Evolutionary conservation across 1,140 invertebrate genomes (phyloP), one percentile per base, ranked within the genome.

Genomic region (Heterodera schachtii): DNA sequence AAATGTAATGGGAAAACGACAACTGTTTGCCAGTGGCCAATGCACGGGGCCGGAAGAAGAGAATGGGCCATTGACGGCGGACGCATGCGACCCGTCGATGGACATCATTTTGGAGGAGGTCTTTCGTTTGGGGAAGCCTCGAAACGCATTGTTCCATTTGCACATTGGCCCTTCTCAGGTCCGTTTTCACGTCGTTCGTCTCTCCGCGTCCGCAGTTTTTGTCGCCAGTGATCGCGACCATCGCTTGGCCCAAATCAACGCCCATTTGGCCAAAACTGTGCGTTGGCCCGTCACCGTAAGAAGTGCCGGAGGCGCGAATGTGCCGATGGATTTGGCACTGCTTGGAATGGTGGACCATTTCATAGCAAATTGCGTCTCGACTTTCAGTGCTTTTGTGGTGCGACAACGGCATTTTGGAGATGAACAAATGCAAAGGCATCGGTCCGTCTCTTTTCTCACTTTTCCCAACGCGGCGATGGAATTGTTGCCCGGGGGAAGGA

Each of bases 281-380:
- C 46, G n/a, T 41, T 76, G 75, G 75, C 21, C 52, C 43, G 64
- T 76, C 16, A 47, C 41, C n/a, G 75, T 76, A 73, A 16, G 69
- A 44, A 46, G 60, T 79, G 49, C 21, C 31, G 46, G 31, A 73
- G 47, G 70, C 0, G 31, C 31, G 82, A 85, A 81, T 82, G 43
- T 47, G 81, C 41, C 64, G 90, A 90, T 97, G 11, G 96, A 98
- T 90, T 91, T 98, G 78, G 95, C 94, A 1, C 94, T 99, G 86
- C 91, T 98, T 47, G 95, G 94, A 47, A 92, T 93, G 87, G 92
- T 95, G 0, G 96, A 98, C 92, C 93, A 96, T 90, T 98, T 97
- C 87, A 95, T 98, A 90, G 97, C 95, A 16, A 98, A 98, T 91
- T 98, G 97, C 91, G 94, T 98, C 21, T 98, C 96, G 0, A 97